A percentile compares a stretch with the other conserved stretches of the same genome.
Evolutionary conservation across 92 coral and sea anemone species (phyloP).

Genomic region (Ricordea florida): DNA sequence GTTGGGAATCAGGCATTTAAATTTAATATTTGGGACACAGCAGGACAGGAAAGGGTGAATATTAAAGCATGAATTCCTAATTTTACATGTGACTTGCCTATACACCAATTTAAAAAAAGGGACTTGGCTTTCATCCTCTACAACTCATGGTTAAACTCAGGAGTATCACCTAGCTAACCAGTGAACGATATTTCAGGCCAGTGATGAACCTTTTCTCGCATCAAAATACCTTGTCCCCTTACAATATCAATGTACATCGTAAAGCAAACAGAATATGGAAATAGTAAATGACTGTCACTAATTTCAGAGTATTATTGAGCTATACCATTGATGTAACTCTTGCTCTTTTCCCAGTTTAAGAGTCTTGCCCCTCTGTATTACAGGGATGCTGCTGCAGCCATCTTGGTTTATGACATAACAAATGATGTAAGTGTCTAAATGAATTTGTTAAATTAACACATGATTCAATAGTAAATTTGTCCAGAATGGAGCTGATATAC

Average conservation of each 20-base stretch:
- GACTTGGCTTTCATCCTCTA: no score
- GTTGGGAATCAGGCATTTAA: conserved; percentile 88
- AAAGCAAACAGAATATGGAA: no score
- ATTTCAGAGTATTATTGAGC: no score
- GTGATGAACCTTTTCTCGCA: no score
- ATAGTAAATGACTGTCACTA: no score
- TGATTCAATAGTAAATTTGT: not conserved
- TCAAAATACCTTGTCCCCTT: no score
- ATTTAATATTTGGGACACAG: conserved; percentile 99
- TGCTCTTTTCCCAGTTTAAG: conserved; percentile 68
- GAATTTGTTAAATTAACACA: not conserved
- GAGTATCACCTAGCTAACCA: no score
- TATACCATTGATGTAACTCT: not conserved
- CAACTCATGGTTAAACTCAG: no score
- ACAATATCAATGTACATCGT: no score
- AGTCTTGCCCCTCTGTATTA: conserved; percentile 97
- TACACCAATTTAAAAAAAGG: no score
- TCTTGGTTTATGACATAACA: conserved; percentile 97
- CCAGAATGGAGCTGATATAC: no score
- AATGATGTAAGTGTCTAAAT: conserved; percentile 69
- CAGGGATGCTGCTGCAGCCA: conserved; percentile 99
- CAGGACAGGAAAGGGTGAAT: conserved; percentile 96
- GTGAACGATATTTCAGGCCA: no score
- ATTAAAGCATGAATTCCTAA: not conserved
- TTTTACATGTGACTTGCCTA: not conserved